A percentile compares a stretch with the other conserved stretches of the same genome.
These are phyloP conservation scores for Acromyrmex charruanus DNA, from an alignment of 1,140 invertebrate genomes.

Conservation along the genomic window DNA sequence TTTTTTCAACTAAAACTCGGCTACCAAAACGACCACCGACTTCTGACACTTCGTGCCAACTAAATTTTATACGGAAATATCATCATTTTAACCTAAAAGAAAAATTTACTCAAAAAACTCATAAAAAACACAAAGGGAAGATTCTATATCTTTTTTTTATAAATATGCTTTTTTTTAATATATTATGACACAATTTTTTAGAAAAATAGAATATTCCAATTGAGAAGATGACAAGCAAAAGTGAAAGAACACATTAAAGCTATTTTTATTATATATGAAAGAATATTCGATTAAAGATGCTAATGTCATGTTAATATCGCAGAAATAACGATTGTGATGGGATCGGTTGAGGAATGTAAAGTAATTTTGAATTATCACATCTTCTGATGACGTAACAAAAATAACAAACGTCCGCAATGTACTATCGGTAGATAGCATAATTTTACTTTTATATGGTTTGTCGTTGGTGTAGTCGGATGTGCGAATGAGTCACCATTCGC, in stretches of 20 bases:
- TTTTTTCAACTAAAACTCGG: slow-evolving; percentile 68
- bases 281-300: background rate
- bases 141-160: background rate
- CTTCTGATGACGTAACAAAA: slow-evolving; percentile 1
- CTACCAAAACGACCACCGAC: slow-evolving; percentile 40
- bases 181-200: background rate
- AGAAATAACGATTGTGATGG: background rate
- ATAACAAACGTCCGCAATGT: background rate
- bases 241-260: background rate
- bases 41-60: slow-evolving; percentile 34
- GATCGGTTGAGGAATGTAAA: background rate
- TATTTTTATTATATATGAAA: background rate
- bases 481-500: slow-evolving; percentile 14
- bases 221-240: background rate
- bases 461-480: slow-evolving; percentile 8
- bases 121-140: background rate
- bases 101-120: slow-evolving; percentile 1
- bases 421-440: slow-evolving; percentile 23
- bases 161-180: background rate
- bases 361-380: slow-evolving; percentile 8
- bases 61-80: slow-evolving; percentile 49
- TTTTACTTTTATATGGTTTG: slow-evolving; percentile 23
- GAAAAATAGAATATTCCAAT: background rate
- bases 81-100: background rate
- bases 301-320: slow-evolving; percentile 2